phyloP scores from a whole-genome alignment of 2,888 invertebrate species.

The Agrochola litura region DNA sequence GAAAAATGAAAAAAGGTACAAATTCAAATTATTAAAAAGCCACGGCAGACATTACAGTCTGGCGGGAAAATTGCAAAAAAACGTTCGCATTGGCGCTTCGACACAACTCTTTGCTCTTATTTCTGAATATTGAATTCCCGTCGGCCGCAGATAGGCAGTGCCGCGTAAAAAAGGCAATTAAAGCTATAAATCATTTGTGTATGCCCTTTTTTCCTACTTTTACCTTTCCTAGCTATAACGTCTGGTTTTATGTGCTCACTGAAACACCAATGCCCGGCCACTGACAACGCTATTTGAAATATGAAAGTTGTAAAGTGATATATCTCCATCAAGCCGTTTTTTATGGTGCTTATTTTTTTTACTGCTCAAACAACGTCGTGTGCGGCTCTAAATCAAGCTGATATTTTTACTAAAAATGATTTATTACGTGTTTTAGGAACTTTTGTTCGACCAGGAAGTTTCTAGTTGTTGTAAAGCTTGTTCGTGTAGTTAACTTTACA shows the following conservation, averaged over 20 bases:
- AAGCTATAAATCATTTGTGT: constrained; percentile 86
- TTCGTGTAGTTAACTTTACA: constrained; percentile 52
- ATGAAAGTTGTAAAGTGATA: constrained; percentile 87
- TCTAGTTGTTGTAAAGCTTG: constrained; percentile 56
- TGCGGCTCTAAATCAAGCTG: constrained; percentile 83
- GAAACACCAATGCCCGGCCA: constrained; percentile 76
- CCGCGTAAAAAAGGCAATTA: constrained; percentile 85
- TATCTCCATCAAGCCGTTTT: constrained; percentile 83
- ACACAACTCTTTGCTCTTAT: constrained; percentile 78
- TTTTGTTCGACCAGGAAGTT: constrained; percentile 67
- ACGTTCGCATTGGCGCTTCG: constrained; percentile 72
- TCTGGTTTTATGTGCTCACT: constrained; percentile 79
- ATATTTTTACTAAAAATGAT: constrained; percentile 78
- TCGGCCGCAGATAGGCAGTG: constrained; percentile 74
- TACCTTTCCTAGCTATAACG: constrained; percentile 77
- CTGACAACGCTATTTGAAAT: constrained; percentile 86
- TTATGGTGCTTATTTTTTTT: constrained; percentile 85
- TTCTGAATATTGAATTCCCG: constrained; percentile 86
- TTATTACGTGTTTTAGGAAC: constrained; percentile 76
- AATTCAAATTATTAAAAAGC: constrained; percentile 43
- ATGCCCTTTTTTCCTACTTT: constrained; percentile 76
- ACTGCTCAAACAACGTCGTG: constrained; percentile 77
- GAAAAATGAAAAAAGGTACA: constrained; percentile 9
- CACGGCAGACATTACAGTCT: constrained; percentile 42
- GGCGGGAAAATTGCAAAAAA: constrained; percentile 36